Evolutionary conservation across 2,888 invertebrate species (phyloP), one percentile per base, ranked within the genome.

Genomic region (Deilephila porcellus): DNA sequence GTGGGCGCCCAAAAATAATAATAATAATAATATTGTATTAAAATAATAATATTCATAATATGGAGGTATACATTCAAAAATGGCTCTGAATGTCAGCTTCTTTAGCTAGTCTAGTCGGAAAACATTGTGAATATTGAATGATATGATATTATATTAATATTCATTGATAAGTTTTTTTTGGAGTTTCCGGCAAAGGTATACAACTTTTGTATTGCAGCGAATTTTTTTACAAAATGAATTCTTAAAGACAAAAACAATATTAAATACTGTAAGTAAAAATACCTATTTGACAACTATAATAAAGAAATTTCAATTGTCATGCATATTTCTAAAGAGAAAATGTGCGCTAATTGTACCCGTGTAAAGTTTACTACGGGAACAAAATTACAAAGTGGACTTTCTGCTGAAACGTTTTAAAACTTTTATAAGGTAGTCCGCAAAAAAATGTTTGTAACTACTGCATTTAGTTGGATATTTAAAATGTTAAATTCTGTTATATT

Each of bases 341-440:
- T 52, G 52, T 19, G 32, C 67, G n/a, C 45, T 52, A 67, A 52
- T 67, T 67, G 25, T 67, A 25, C 25, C 67, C 25, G 67, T 67
- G 52, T 67, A 52, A 45, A 52, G 52, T 67, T 45, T 45, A 64
- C 25, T 67, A 67, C 19, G 17, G 45, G 52, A 67, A 67, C 45
- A 67, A 25, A 67, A 67, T 64, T 20, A 67, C 45, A 67, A 67
- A 67, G 67, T 67, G 67, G 67, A 52, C 45, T 63, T 63, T 67
- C 67, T 52, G 45, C 45, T 67, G 20, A 25, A 67, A 45, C 67
- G 25, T 67, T 67, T 67, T 52, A 52, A 67, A 52, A 52, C 37
- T 45, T 64, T 64, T 11, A 25, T 67, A 52, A 67, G 25, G 25
- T 25, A 67, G 52, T 25, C 17, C 67, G 25, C 64, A 64, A 64